Evolutionary conservation across 2,113 vertebrate genomes (phyloP).

Genomic region (Connochaetes taurinus): DNA sequence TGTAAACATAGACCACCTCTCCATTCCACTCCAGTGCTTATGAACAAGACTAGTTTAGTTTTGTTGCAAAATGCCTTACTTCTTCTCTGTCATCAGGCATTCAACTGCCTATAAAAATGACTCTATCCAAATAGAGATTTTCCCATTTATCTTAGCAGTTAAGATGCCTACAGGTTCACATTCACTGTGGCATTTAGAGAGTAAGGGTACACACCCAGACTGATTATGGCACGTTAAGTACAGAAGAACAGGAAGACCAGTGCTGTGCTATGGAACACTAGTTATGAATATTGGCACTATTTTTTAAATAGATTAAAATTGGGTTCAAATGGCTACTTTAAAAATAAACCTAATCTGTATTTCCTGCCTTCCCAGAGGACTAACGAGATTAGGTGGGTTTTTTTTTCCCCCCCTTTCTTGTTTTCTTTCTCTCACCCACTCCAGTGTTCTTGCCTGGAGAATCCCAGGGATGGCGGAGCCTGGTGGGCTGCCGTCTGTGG

Average conservation of each 20-base stretch:
- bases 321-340: not conserved
- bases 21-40: not conserved
- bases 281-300: not conserved
- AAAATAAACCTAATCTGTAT: not conserved
- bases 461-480: too few species aligned
- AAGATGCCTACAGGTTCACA: not conserved
- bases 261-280: not conserved
- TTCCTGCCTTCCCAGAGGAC: not conserved
- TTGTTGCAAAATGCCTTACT: not conserved
- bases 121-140: not conserved
- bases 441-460: too few species aligned
- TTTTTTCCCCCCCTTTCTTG: not conserved
- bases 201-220: not conserved
- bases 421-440: not conserved
- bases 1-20: not conserved
- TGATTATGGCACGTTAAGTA: not conserved
- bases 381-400: not conserved
- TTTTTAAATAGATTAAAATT: not conserved
- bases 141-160: not conserved
- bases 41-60: not conserved
- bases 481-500: too few species aligned
- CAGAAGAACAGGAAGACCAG: not conserved
- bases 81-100: not conserved
- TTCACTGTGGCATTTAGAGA: constrained; percentile 2
- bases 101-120: not conserved